phyloP scores from a whole-genome alignment of 2,888 invertebrate genomes.

The Lepidonotus clava region DNA sequence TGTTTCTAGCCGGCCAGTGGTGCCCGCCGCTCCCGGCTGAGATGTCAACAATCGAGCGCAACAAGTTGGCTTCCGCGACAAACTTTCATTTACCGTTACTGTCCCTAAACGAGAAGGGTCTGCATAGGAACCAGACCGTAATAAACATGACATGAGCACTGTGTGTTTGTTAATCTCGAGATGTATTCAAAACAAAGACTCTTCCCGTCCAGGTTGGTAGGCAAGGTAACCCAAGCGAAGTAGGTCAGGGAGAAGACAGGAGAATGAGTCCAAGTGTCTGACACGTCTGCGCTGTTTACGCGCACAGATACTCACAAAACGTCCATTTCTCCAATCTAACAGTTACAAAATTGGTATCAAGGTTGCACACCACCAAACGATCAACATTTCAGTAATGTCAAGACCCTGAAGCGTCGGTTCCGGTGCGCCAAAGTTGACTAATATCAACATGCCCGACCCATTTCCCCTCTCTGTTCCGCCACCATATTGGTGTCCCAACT shows the following conservation, averaged over 20 bases:
- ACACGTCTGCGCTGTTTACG: too few relatives aligned
- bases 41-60: slow-evolving; percentile 22
- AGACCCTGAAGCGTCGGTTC: not conserved
- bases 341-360: too few relatives aligned
- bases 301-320: too few relatives aligned
- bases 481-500: slow-evolving; percentile 51
- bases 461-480: slow-evolving; percentile 6
- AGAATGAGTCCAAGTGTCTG: not conserved
- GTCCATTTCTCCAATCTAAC: too few relatives aligned
- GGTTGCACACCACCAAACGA: not conserved
- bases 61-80: not conserved
- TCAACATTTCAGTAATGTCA: too few relatives aligned
- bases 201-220: not conserved
- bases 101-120: too few relatives aligned
- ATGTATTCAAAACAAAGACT: not conserved
- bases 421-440: not conserved
- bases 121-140: too few relatives aligned
- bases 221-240: not conserved
- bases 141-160: too few relatives aligned
- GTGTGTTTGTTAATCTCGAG: too few relatives aligned
- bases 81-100: too few relatives aligned
- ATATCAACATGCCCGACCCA: slow-evolving; percentile 17
- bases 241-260: not conserved
- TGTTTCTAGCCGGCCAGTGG: not conserved
- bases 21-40: not conserved